phyloP scores from a whole-genome alignment of 2,113 vertebrate genomes.

The Pedionomus torquatus region DNA sequence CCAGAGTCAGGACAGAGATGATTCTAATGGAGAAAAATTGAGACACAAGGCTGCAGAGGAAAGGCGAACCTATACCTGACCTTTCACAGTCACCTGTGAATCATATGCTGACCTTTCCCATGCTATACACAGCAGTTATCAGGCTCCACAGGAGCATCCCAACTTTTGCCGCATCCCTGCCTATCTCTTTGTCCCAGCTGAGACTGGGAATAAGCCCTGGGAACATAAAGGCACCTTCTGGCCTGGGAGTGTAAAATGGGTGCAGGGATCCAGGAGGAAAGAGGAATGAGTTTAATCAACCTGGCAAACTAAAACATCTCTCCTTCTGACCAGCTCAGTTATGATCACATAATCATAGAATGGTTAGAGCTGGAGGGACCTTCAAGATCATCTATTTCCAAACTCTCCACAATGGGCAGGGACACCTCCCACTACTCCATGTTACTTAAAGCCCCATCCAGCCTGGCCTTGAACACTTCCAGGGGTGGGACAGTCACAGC shows the following conservation, averaged over 20 bases:
- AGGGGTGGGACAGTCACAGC: not conserved
- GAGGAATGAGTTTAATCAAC: not conserved
- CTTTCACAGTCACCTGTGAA: not conserved
- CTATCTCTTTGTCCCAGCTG: not conserved
- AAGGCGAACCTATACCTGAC: not conserved
- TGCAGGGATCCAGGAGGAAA: not conserved
- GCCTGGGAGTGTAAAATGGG: not conserved
- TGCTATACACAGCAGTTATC: accelerated
- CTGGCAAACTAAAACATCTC: not conserved
- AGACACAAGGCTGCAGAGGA: not conserved
- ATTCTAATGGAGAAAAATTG: not conserved
- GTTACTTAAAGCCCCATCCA: not conserved
- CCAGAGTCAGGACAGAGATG: not conserved
- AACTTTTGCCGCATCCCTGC: not conserved
- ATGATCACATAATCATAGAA: not conserved
- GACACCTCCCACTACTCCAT: not conserved
- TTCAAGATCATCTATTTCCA: not conserved
- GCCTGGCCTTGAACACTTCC: not conserved
- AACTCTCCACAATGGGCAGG: not conserved
- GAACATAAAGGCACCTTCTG: not conserved
- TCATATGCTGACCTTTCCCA: accelerated
- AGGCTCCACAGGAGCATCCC: not conserved
- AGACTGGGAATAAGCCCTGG: not conserved
- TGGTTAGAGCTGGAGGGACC: not conserved
- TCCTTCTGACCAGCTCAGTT: not conserved